Evolutionary conservation across 2,888 invertebrate species (phyloP).

Genomic region (Nomada flava): DNA sequence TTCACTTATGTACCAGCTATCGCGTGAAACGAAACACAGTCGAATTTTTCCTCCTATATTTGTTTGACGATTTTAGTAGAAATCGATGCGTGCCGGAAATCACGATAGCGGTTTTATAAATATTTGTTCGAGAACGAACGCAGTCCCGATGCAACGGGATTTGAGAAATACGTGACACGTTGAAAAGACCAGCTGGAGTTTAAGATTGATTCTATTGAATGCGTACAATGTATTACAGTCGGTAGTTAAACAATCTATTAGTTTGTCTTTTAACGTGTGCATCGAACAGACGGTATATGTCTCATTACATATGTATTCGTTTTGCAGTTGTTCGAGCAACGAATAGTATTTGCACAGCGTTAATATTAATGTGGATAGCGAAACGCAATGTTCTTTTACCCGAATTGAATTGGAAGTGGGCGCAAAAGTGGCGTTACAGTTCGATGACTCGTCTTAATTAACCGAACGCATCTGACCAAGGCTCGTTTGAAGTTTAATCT

Average conservation of each 20-base stretch:
- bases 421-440: constrained; percentile 4
- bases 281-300: constrained; percentile 12
- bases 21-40: neutral
- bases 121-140: constrained; percentile 54
- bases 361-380: neutral
- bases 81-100: constrained; percentile 21
- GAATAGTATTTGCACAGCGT: neutral
- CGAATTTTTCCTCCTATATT: neutral
- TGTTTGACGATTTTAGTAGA: neutral
- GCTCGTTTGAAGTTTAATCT: constrained; percentile 81
- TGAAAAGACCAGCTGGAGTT: constrained; percentile 35
- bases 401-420: neutral
- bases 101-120: constrained; percentile 46
- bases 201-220: neutral
- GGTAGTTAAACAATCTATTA: constrained; percentile 11
- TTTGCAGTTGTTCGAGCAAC: neutral
- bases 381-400: neutral
- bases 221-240: constrained; percentile 8
- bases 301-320: neutral
- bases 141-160: constrained; percentile 31
- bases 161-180: constrained; percentile 58
- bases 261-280: constrained; percentile 29
- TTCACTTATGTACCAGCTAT: neutral
- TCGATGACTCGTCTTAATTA: constrained; percentile 69
- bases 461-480: constrained; percentile 52